A percentile compares a stretch with the other conserved stretches of the same genome.
Conservation (phyloP, 2,113 vertebrate species). For the Halichoeres trimaculatus region DNA sequence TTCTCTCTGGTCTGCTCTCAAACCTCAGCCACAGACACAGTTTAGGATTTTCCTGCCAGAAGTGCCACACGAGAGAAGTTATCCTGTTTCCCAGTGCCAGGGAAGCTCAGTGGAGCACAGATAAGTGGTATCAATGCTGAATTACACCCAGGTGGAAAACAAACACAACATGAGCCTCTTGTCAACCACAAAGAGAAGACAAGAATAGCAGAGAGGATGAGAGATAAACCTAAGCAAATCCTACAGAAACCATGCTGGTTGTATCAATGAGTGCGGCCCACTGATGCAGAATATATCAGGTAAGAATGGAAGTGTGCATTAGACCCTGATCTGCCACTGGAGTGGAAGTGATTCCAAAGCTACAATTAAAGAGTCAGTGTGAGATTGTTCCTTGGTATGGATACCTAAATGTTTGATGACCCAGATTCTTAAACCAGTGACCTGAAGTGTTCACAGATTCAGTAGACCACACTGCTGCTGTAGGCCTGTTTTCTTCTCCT, state of each 20-base stretch:
- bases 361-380: constrained; percentile 39
- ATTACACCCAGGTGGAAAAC: constrained; percentile 64
- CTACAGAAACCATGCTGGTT: constrained; percentile 42
- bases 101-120: constrained; percentile 49
- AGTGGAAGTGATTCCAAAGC: constrained; percentile 45
- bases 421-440: constrained; percentile 38
- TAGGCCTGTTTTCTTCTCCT: constrained; percentile 2
- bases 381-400: constrained; percentile 39
- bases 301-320: constrained; percentile 44
- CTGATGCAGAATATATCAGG: constrained; percentile 65
- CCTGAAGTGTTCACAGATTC: constrained; percentile 24
- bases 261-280: constrained; percentile 38
- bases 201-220: constrained; percentile 20
- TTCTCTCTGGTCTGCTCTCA: constrained; percentile 7
- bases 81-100: constrained; percentile 35
- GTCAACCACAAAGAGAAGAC: constrained; percentile 15
- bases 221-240: constrained; percentile 39
- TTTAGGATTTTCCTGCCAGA: constrained; percentile 23
- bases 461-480: constrained; percentile 19
- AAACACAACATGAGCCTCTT: constrained; percentile 37
- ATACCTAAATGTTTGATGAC: constrained; percentile 54
- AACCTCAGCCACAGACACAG: constrained; percentile 9
- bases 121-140: constrained; percentile 63
- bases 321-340: constrained; percentile 30
- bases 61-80: constrained; percentile 42